These are phyloP conservation scores for Coreius guichenoti DNA, from an alignment of 2,797 vertebrate species.

Conservation along the genomic window DNA sequence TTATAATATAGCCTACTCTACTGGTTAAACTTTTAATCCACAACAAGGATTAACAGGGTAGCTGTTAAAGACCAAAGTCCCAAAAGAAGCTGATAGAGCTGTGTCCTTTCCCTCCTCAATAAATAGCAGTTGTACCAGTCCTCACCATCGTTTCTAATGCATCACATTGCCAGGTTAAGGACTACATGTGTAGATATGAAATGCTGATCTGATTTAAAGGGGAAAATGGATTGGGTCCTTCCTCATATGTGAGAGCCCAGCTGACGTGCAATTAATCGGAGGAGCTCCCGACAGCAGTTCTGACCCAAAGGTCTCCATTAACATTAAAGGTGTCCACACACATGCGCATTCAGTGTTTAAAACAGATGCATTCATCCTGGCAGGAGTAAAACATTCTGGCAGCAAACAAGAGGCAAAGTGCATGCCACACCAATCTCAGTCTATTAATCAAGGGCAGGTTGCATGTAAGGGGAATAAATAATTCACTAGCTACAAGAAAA, in stretches of 20 bases:
- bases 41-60: constrained; percentile 53
- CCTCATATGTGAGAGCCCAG: constrained; percentile 7
- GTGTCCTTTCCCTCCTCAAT: neutral
- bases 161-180: constrained; percentile 7
- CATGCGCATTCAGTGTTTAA: constrained; percentile 18
- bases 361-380: constrained; percentile 11
- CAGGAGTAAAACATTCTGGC: constrained; percentile 33
- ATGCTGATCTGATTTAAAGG: constrained; percentile 35
- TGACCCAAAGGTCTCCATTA: constrained; percentile 40
- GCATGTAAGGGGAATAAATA: constrained; percentile 58
- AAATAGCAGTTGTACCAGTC: constrained; percentile 7
- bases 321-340: constrained; percentile 23
- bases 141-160: neutral
- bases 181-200: constrained; percentile 13
- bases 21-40: neutral
- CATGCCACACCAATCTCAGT: constrained; percentile 39
- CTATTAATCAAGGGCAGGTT: constrained; percentile 60
- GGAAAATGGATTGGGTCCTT: constrained; percentile 46
- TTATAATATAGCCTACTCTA: neutral
- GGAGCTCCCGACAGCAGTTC: neutral
- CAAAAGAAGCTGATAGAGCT: neutral
- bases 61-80: constrained; percentile 60
- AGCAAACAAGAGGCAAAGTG: constrained; percentile 15
- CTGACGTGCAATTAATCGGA: constrained; percentile 41
- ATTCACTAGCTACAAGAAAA: constrained; percentile 51